Evolutionary conservation across 2,797 vertebrate species (phyloP).

Genomic region (Chlorospingus flavigularis): DNA sequence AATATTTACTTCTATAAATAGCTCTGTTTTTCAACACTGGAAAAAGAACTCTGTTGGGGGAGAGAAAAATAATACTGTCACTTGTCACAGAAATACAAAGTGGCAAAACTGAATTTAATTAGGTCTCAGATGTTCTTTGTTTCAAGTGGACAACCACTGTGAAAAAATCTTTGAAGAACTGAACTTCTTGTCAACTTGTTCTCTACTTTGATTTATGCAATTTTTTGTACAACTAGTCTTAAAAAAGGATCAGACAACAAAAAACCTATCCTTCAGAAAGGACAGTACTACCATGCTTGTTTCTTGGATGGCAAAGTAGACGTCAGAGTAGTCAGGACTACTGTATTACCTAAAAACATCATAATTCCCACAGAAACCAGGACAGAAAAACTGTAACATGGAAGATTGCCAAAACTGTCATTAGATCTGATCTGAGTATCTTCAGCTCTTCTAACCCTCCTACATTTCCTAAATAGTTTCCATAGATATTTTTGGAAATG

Average conservation of each 20-base stretch:
- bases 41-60: background rate
- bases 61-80: background rate
- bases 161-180: background rate
- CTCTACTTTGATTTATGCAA: background rate
- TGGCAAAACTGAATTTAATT: background rate
- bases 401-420: background rate
- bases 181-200: background rate
- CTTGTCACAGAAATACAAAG: background rate
- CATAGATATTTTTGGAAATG: background rate
- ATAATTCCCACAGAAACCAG: background rate
- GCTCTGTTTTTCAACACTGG: constrained; percentile 3
- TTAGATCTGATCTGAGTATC: background rate
- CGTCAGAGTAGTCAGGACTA: background rate
- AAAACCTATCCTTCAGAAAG: background rate
- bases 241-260: background rate
- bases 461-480: background rate
- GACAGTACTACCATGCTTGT: background rate
- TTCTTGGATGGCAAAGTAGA: background rate
- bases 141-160: background rate
- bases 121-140: background rate
- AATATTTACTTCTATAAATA: background rate
- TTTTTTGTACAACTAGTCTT: background rate
- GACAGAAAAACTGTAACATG: background rate
- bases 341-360: background rate
- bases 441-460: background rate